phyloP scores from a whole-genome alignment of 1,140 invertebrate species.

The Polypedilum vanderplanki region DNA sequence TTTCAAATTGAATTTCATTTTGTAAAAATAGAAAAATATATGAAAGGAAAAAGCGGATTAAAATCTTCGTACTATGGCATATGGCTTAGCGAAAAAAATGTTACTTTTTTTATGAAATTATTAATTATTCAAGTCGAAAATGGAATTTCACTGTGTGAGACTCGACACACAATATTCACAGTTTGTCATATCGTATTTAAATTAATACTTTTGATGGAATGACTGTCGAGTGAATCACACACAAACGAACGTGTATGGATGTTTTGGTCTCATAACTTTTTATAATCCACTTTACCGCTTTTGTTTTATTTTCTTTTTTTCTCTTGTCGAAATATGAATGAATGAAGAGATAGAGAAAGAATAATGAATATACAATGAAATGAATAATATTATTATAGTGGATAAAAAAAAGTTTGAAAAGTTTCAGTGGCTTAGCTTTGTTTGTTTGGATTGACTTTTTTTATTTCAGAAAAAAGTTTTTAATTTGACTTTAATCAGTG shows the following conservation, averaged over 20 bases:
- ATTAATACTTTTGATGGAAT: slow-evolving; percentile 19
- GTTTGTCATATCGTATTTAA: not conserved
- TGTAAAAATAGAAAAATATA: not conserved
- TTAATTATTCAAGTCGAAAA: slow-evolving; percentile 27
- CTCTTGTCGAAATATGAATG: not conserved
- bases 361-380: not conserved
- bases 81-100: slow-evolving; percentile 14
- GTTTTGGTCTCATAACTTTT: not conserved
- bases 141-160: not conserved
- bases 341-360: not conserved
- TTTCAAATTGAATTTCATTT: not conserved
- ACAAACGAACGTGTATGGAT: not conserved
- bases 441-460: too few relatives aligned
- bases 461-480: too few relatives aligned
- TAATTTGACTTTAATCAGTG: too few relatives aligned
- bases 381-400: too few relatives aligned
- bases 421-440: not conserved
- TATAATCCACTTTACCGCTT: slow-evolving; percentile 5
- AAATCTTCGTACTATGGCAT: slow-evolving; percentile 2
- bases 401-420: not conserved
- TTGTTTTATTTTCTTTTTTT: not conserved
- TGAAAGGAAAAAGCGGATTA: slow-evolving; percentile 25
- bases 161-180: slow-evolving; percentile 4
- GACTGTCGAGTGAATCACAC: not conserved
- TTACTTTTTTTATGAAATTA: not conserved